Base-by-base conservation (phyloP, 2,113 vertebrate genomes). In the Chroicocephalus ridibundus region DNA sequence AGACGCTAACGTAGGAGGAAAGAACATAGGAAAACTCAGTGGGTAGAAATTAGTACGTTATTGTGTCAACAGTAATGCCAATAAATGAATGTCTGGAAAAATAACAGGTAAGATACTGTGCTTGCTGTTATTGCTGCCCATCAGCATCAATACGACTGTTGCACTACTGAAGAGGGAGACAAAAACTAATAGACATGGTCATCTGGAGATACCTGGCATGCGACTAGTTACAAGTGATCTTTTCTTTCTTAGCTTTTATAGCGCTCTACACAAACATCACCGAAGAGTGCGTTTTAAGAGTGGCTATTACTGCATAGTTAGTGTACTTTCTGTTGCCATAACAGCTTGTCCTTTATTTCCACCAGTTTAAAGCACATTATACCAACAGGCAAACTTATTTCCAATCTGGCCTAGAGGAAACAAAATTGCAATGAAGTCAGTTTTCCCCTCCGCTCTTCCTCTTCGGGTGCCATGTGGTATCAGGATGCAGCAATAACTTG, bases 391-490 rank as follows among this genome's bases (percentile, higher is more conserved):
- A 82, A 86, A 51, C 4, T 62, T 72, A 74, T 34, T 91, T 61
- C 74, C 9, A 61, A 24, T 52, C 15, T 60, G 54, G 49, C 6
- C 70, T 4, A 6, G 9, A 70, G 46, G 7, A 40, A 90, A 83
- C 5, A 62, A 80, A 90, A 65, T 2, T 3, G 1, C 21, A 72
- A 15, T 2, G 0, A 88, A 74, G 42, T 62, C 25, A 36, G 22
- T 77, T 66, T 88, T 44, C 9, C 31, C 10, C 13, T 54, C 22
- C 19, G 84, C 42, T 52, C 55, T 38, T 71, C 40, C 3, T 6
- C 36, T 72, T 76, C 0, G 1, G 31, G 31, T 29, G 26, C 51
- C 0, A 0, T 6, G 20, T 2, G 4, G 32, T n/a, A 64, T 29
- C 15, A 52, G 72, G 44, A 31, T 14, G 10, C 22, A 82, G 66